Conservation (phyloP, 2,113 vertebrate species). For the Caranx melampygus region DNA sequence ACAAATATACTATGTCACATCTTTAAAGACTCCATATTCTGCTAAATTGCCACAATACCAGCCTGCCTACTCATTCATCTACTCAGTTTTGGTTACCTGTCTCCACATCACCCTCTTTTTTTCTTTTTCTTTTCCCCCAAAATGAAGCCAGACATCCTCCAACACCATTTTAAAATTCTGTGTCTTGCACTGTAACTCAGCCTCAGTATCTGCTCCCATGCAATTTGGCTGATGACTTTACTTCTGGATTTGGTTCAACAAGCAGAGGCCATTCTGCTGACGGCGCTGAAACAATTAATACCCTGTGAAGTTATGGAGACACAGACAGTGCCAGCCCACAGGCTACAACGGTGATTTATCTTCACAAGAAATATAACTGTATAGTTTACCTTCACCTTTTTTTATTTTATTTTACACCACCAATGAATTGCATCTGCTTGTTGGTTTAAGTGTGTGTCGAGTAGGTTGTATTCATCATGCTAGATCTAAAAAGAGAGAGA, state of each 20-base stretch:
- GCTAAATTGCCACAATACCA: slow-evolving; percentile 25
- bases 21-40: slow-evolving; percentile 5
- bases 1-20: slow-evolving; percentile 2
- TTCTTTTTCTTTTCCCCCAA: neutral
- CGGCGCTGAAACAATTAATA: slow-evolving; percentile 81
- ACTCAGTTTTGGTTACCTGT: slow-evolving; percentile 17
- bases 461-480: slow-evolving; percentile 7
- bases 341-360: slow-evolving; percentile 47
- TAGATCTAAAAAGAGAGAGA: no score
- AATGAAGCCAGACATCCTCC: slow-evolving; percentile 35
- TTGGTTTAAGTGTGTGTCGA: slow-evolving; percentile 44
- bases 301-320: slow-evolving; percentile 79
- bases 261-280: slow-evolving; percentile 80
- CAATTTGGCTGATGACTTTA: slow-evolving; percentile 82
- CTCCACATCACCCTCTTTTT: slow-evolving; percentile 33
- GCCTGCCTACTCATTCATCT: neutral
- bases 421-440: slow-evolving; percentile 46
- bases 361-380: slow-evolving; percentile 43
- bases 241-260: slow-evolving; percentile 79
- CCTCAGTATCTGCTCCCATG: slow-evolving; percentile 59
- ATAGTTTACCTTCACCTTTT: slow-evolving; percentile 45
- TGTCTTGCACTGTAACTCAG: slow-evolving; percentile 40
- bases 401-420: neutral
- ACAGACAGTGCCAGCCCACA: slow-evolving; percentile 63
- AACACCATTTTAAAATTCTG: slow-evolving; percentile 46